Base-by-base conservation (phyloP, 2,888 invertebrate species). In the Ischnura elegans region DNA sequence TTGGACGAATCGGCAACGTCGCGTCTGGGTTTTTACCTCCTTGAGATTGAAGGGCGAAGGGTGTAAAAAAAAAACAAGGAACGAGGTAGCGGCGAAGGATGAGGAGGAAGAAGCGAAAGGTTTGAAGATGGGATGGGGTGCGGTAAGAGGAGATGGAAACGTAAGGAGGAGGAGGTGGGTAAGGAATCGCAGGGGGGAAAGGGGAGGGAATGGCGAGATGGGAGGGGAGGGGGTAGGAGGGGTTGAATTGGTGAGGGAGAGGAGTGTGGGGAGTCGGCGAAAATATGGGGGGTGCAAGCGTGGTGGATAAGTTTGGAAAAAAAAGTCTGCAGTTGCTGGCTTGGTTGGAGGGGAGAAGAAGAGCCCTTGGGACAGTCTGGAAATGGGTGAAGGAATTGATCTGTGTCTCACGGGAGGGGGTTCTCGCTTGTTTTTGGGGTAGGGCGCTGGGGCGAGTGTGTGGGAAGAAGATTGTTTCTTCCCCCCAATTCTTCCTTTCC, bases 1-100 rank as follows among this genome's bases (percentile, higher is more conserved):
- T 61, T 76, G 76, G 36, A 51, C 87, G 66, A 90, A 61, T 90
- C 66, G 90, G 90, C 90, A 90, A 90, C 90, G 43, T n/a, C 90
- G 90, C 90, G 90, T 90, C 90, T 90, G 90, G 90, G 90, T 90
- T 61, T 87, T 61, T 90, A 90, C 90, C 90, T 90, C 90, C 90
- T 90, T 90, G 90, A 90, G 90, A 90, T 90, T 90, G 90, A 90
- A 90, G 90, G 90, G 90, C 90, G 90, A 90, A 90, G 90, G 90
- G 90, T 90, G 43, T 55, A 66, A 90, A 90, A 90, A 90, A 90
- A 76, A 51, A 51, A 13, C n/a, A n/a, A 51, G 19, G 4, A 8
- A 51, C 4, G 51, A 51, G 25, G 55, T 25, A 46, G 86, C n/a
- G 86, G 86, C 86, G 45, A 43, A 45, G 45, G 43, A 86, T 43